Evolutionary conservation across 2,797 vertebrate species (phyloP).

Genomic region (Chanos chanos): DNA sequence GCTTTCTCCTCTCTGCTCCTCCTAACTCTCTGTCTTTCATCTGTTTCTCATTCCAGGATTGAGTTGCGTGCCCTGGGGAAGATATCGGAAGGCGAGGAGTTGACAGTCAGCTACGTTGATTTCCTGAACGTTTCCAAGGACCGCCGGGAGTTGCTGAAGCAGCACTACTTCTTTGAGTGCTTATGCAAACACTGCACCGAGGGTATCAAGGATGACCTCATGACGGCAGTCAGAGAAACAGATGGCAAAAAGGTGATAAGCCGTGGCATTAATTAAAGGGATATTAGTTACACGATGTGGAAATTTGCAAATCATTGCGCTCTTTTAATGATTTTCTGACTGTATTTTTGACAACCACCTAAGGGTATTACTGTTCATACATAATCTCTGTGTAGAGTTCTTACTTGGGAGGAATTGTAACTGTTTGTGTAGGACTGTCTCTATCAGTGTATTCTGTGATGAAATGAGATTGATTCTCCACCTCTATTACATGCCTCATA

Average conservation of each 20-base stretch:
- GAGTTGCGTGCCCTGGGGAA: slow-evolving; percentile 84
- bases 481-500: too few species aligned
- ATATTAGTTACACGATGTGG: not conserved
- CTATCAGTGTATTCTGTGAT: too few species aligned
- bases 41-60: slow-evolving; percentile 70
- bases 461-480: too few species aligned
- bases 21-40: not conserved
- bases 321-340: too few species aligned
- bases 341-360: too few species aligned
- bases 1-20: too few species aligned
- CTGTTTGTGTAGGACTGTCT: too few species aligned
- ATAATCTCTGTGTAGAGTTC: too few species aligned
- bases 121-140: slow-evolving; percentile 84
- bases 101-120: slow-evolving; percentile 90
- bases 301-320: too few species aligned
- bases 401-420: too few species aligned
- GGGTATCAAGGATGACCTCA: slow-evolving; percentile 81
- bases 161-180: slow-evolving; percentile 87
- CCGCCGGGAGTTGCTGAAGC: slow-evolving; percentile 77
- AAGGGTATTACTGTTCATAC: too few species aligned
- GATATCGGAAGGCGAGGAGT: slow-evolving; percentile 79
- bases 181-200: slow-evolving; percentile 82
- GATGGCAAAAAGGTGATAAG: slow-evolving; percentile 78
- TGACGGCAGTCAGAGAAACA: slow-evolving; percentile 68
- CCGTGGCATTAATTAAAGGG: not conserved